These are phyloP conservation scores for Littorina saxatilis DNA, from an alignment of 1,140 invertebrate genomes.

Conservation along the genomic window DNA sequence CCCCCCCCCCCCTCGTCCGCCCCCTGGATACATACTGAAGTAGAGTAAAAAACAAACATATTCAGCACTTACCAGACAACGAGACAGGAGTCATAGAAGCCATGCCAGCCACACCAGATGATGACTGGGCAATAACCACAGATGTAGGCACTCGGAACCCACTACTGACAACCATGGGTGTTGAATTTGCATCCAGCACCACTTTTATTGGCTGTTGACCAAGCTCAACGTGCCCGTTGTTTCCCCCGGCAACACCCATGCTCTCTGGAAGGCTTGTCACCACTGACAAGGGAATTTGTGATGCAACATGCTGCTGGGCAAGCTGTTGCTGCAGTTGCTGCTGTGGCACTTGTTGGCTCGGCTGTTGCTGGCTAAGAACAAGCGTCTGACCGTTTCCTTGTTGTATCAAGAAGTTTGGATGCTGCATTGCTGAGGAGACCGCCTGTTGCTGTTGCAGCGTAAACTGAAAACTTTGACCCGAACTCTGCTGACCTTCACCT, in stretches of 20 bases:
- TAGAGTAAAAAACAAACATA: too few relatives aligned
- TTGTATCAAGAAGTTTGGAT: conserved; percentile 14
- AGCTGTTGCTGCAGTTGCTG: conserved; percentile 8
- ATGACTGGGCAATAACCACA: not conserved
- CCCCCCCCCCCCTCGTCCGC: too few relatives aligned
- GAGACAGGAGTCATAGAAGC: not conserved
- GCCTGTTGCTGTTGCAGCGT: not conserved
- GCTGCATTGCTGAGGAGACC: not conserved
- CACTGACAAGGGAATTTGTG: conserved; percentile 12
- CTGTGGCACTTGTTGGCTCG: not conserved
- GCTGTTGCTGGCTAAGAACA: not conserved
- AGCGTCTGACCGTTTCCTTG: not conserved
- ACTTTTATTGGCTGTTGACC: conserved; percentile 16
- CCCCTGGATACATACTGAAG: too few relatives aligned
- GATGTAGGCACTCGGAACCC: not conserved
- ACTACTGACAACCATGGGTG: not conserved
- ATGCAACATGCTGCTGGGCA: not conserved
- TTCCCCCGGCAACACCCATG: not conserved
- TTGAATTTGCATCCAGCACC: conserved; percentile 2
- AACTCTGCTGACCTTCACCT: not conserved
- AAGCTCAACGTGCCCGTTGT: conserved; percentile 15
- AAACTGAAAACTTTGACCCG: not conserved
- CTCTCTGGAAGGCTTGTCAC: conserved; percentile 6
- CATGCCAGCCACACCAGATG: not conserved
- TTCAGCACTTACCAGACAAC: not conserved